Evolutionary conservation across 2,797 vertebrate species (phyloP).

Genomic region (Platalea minor): DNA sequence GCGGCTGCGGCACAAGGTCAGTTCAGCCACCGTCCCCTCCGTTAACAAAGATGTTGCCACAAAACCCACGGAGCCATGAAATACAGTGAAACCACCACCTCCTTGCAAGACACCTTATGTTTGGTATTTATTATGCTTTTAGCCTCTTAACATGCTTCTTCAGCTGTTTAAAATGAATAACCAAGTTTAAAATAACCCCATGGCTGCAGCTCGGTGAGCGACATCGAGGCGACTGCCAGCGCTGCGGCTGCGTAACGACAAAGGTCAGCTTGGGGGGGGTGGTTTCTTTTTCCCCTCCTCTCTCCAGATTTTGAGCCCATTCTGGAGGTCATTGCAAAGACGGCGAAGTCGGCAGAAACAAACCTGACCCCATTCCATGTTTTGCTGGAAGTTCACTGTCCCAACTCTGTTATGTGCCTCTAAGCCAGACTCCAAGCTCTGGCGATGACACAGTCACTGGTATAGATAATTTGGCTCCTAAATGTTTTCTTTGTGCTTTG

Average conservation of each 20-base stretch:
- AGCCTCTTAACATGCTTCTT: not conserved
- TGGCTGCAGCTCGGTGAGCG: not conserved
- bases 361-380: not conserved
- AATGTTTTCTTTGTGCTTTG: constrained; percentile 51
- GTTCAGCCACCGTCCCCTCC: not conserved
- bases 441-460: constrained; percentile 22
- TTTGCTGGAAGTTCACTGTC: not conserved
- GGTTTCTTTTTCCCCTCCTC: not conserved
- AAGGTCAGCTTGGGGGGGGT: not conserved
- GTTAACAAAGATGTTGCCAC: not conserved
- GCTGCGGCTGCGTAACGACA: not conserved
- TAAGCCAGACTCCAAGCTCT: not conserved
- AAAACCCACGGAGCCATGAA: not conserved
- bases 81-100: not conserved
- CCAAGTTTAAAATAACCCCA: fast-evolving
- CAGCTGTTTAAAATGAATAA: not conserved
- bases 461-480: constrained; percentile 43
- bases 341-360: not conserved
- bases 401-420: not conserved
- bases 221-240: not conserved
- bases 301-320: not conserved
- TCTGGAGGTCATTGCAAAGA: not conserved
- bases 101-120: not conserved
- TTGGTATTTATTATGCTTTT: not conserved
- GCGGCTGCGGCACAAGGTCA: not conserved